phyloP scores from a whole-genome alignment of 1,140 invertebrate genomes.

The Aradophagus sp. region DNA sequence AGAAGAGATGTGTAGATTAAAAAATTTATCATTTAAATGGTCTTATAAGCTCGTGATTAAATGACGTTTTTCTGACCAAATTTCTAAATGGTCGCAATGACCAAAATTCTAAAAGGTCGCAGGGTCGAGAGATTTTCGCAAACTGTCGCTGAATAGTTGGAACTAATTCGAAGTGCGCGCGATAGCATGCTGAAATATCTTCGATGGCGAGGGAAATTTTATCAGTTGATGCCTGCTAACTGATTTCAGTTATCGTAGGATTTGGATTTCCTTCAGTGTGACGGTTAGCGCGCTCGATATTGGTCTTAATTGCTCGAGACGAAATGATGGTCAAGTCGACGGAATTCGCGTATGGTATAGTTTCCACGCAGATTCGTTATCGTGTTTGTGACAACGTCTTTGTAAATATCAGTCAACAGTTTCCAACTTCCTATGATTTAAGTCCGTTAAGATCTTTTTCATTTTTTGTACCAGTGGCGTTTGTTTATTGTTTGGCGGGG shows the following conservation, averaged over 20 bases:
- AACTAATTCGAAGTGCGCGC: no score
- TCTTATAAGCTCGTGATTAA: no score
- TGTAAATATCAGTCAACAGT: neutral
- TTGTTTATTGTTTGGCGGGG: no score
- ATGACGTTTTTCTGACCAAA: no score
- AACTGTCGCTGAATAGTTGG: neutral
- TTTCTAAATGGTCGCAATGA: no score
- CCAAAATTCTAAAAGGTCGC: no score
- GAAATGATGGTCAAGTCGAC: conserved; percentile 4
- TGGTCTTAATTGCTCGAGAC: neutral
- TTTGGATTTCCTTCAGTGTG: conserved; percentile 9
- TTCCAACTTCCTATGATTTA: no score
- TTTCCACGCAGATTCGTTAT: neutral
- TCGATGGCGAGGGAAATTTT: conserved; percentile 13
- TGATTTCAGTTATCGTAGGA: neutral
- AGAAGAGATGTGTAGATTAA: no score
- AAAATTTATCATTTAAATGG: no score
- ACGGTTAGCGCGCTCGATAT: neutral
- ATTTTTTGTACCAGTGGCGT: no score
- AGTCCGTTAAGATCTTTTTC: no score
- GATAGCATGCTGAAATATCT: no score
- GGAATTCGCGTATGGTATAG: conserved; percentile 15
- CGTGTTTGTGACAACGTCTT: conserved; percentile 1
- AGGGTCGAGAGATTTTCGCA: neutral
- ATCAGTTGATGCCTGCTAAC: conserved; percentile 7